A percentile compares a stretch with the other conserved stretches of the same genome.
phyloP scores from a whole-genome alignment of 2,888 invertebrate genomes.

The Slavum lentiscoides region DNA sequence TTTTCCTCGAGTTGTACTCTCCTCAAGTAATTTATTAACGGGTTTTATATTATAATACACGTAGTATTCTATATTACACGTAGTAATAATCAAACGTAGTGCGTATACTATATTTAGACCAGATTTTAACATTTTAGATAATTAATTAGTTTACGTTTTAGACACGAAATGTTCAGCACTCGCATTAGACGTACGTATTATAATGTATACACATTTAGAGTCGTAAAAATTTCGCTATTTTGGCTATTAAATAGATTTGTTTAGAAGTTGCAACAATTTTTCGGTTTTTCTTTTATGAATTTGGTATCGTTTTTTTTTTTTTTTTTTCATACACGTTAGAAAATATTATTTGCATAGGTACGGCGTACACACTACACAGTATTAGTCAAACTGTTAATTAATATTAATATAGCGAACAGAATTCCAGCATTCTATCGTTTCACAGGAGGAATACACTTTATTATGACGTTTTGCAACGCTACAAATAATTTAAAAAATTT shows the following conservation, averaged over 20 bases:
- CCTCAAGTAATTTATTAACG: conserved; percentile 9
- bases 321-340: too few relatives aligned
- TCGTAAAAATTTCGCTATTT: not conserved
- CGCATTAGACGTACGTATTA: not conserved
- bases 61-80: not conserved
- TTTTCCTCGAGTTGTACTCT: conserved; percentile 23
- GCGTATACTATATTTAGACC: not conserved
- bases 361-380: too few relatives aligned
- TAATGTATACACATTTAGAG: not conserved
- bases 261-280: too few relatives aligned
- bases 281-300: too few relatives aligned
- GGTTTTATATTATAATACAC: not conserved
- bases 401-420: too few relatives aligned
- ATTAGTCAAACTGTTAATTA: too few relatives aligned
- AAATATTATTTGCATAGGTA: too few relatives aligned
- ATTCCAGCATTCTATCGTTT: too few relatives aligned
- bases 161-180: not conserved
- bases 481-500: too few relatives aligned
- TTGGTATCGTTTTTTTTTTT: too few relatives aligned
- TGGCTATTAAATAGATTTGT: not conserved
- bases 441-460: too few relatives aligned
- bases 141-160: conserved; percentile 18
- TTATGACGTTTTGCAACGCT: too few relatives aligned
- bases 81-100: conserved; percentile 28
- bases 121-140: not conserved